Conservation (phyloP, 2,113 vertebrate species). For the Bolborhynchus lineola region DNA sequence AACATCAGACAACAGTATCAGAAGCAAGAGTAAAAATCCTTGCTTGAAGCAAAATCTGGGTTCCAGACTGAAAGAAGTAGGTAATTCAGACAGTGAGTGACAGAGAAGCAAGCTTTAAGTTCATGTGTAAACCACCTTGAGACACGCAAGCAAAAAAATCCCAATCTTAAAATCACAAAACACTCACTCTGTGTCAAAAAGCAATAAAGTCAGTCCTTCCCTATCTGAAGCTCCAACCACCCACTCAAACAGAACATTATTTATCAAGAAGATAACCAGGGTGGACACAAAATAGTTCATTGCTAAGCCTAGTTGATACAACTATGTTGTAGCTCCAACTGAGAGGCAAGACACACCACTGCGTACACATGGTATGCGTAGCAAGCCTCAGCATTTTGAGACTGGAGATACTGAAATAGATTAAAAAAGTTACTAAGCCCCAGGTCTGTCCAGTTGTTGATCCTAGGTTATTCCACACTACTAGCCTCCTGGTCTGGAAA, state of each 20-base stretch:
- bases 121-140: background rate
- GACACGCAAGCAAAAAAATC: background rate
- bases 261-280: background rate
- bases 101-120: background rate
- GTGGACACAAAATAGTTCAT: background rate
- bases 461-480: background rate
- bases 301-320: background rate
- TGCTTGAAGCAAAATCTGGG: background rate
- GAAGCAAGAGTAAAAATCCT: background rate
- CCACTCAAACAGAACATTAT: background rate
- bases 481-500: background rate
- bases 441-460: background rate
- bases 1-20: background rate
- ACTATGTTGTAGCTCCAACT: background rate
- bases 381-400: background rate
- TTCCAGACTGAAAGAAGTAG: background rate
- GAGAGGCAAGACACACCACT: background rate
- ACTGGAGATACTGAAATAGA: background rate
- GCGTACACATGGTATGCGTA: fast-evolving
- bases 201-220: background rate
- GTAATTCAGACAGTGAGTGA: background rate
- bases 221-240: background rate
- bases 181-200: background rate
- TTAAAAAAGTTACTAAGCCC: background rate
- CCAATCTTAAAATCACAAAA: background rate